Evolutionary conservation across 2,888 invertebrate genomes (phyloP), one percentile per base, ranked within the genome.

Genomic region (Fissipunctia ypsillon): DNA sequence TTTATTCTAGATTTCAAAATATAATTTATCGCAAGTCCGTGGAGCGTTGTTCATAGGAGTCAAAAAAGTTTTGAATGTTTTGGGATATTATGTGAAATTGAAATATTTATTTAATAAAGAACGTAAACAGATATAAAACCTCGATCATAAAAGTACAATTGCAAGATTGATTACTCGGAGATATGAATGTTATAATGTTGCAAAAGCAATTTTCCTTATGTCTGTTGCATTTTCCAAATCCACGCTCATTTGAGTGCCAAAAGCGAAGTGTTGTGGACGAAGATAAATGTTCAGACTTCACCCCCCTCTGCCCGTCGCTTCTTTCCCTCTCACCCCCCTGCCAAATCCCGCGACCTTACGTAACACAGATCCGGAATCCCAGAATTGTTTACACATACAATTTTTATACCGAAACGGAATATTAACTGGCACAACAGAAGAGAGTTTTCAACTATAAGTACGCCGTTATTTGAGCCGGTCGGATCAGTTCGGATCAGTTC

Each of bases 211-310:
- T 67, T 73, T 59, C 54, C 22, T 60, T 57, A 52, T 35, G 75
- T 84, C 60, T 71, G 80, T 75, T 82, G 86, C 86, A 82, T 83
- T 79, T 75, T 68, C 73, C 45, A 69, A 78, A 83, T 73, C 81
- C 71, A 60, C 59, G 67, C 73, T 83, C 83, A 78, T 83, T 69
- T 76, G 69, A 77, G 74, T 83, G 76, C 70, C 75, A 69, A 72
- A 67, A 75, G 78, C 28, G 83, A 57, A 73, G 76, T 76, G 81
- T 73, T 81, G 64, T 56, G 59, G 84, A 85, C 76, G 75, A 81
- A 81, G 81, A 85, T 77, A 72, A 81, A 85, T 83, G 85, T 77
- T 50, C 48, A 71, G 61, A 63, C 54, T 50, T 57, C 31, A n/a
- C 5, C 38, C 16, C 14, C 14, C 28, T 35, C 35, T 35, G 10